Conservation (phyloP, 2,888 invertebrate genomes). For the Hyles lineata region DNA sequence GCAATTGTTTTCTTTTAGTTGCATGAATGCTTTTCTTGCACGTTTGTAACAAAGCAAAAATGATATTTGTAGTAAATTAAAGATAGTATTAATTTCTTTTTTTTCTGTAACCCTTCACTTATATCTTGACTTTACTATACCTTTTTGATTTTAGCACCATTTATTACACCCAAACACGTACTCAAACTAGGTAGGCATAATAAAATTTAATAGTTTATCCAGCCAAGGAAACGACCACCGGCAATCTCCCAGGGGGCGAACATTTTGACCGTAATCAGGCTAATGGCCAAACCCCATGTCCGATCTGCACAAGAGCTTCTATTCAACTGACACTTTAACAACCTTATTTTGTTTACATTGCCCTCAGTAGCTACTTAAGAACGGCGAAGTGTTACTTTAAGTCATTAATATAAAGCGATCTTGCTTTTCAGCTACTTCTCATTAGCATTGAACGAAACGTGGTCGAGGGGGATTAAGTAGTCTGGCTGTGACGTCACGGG, state of each 20-base stretch:
- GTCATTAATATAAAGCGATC: slow-evolving; percentile 29
- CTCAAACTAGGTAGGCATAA: background rate
- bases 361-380: slow-evolving; percentile 62
- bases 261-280: slow-evolving; percentile 81
- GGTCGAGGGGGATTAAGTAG: slow-evolving; percentile 12
- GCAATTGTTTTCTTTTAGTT: too few species aligned
- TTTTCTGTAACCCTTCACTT: background rate
- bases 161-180: too few species aligned
- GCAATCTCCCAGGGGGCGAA: slow-evolving; percentile 65
- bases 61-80: too few species aligned
- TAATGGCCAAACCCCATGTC: slow-evolving; percentile 79
- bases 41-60: too few species aligned
- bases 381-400: slow-evolving; percentile 46
- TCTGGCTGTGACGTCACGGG: slow-evolving; percentile 14
- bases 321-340: slow-evolving; percentile 70
- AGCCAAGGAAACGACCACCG: slow-evolving; percentile 66
- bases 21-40: too few species aligned
- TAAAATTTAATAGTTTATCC: slow-evolving; percentile 42
- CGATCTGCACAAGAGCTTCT: slow-evolving; percentile 68
- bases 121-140: background rate
- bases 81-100: background rate
- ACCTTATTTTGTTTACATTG: slow-evolving; percentile 68
- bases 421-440: slow-evolving; percentile 16
- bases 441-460: slow-evolving; percentile 22
- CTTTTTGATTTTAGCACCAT: background rate